These are phyloP conservation scores for Pseudorhombus dupliciocellatus DNA, from an alignment of 2,113 vertebrate genomes.

Conservation along the genomic window DNA sequence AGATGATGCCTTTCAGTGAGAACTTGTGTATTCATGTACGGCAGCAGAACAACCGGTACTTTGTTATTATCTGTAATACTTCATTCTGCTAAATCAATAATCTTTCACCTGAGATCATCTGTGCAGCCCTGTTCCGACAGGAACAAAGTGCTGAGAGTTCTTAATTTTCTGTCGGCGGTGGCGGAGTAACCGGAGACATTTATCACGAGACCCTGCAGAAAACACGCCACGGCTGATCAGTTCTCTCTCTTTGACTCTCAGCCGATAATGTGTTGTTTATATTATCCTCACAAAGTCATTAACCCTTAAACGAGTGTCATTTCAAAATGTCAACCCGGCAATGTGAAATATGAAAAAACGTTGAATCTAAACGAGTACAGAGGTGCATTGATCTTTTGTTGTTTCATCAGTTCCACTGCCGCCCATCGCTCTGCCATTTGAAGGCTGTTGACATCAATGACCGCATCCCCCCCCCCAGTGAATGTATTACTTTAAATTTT, in stretches of 20 bases:
- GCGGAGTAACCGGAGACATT: slow-evolving; percentile 11
- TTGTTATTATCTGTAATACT: neutral
- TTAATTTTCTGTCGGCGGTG: slow-evolving; percentile 42
- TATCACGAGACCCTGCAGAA: slow-evolving; percentile 1
- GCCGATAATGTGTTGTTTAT: neutral
- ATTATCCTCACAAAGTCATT: neutral
- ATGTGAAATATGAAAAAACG: neutral
- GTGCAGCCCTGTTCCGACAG: neutral
- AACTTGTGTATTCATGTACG: no score
- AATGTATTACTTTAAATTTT: neutral
- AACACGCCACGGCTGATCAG: neutral
- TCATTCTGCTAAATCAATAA: slow-evolving; percentile 29
- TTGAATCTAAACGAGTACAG: neutral
- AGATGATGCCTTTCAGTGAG: neutral
- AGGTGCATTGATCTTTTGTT: slow-evolving; percentile 1
- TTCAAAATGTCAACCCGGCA: neutral
- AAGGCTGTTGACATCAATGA: slow-evolving; percentile 32
- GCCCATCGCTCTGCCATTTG: slow-evolving; percentile 2
- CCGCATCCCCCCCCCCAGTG: neutral
- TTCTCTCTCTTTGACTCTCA: neutral
- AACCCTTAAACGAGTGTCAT: neutral
- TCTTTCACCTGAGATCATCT: slow-evolving; percentile 27
- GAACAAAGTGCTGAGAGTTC: slow-evolving; percentile 24
- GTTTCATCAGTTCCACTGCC: neutral
- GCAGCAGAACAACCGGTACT: neutral